phyloP scores from a whole-genome alignment of 2,888 invertebrate genomes.

The Romanomermis culicivorax region DNA sequence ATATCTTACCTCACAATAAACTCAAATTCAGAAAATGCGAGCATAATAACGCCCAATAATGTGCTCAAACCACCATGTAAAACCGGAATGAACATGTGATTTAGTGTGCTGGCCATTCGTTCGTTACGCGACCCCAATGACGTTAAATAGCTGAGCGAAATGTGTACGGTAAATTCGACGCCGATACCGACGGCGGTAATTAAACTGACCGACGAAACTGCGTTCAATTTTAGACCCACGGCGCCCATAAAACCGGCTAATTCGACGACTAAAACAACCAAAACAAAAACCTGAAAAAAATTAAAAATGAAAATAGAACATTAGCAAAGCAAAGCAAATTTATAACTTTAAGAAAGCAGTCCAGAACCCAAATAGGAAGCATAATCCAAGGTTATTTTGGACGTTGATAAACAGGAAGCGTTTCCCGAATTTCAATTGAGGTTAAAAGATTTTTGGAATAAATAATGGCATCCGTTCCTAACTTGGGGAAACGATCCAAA shows the following conservation, averaged over 20 bases:
- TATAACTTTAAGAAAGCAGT: too few species aligned
- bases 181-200: constrained; percentile 65
- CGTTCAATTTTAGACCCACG: constrained; percentile 61
- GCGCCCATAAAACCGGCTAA: constrained; percentile 67
- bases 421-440: too few species aligned
- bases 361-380: too few species aligned
- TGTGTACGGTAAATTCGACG: constrained; percentile 63
- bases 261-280: constrained; percentile 42
- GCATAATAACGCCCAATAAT: constrained; percentile 61
- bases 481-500: too few species aligned
- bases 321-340: too few species aligned
- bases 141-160: constrained; percentile 71
- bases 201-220: constrained; percentile 65
- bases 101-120: constrained; percentile 54
- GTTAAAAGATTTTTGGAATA: too few species aligned
- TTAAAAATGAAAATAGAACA: neutral
- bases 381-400: too few species aligned
- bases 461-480: too few species aligned
- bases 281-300: constrained; percentile 27
- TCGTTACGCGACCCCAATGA: constrained; percentile 69
- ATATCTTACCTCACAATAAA: constrained; percentile 64
- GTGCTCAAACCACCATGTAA: constrained; percentile 73
- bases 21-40: constrained; percentile 79
- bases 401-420: too few species aligned
- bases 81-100: constrained; percentile 62